phyloP scores from a whole-genome alignment of 2,888 invertebrate genomes.

The Psylliodes chrysocephalus region DNA sequence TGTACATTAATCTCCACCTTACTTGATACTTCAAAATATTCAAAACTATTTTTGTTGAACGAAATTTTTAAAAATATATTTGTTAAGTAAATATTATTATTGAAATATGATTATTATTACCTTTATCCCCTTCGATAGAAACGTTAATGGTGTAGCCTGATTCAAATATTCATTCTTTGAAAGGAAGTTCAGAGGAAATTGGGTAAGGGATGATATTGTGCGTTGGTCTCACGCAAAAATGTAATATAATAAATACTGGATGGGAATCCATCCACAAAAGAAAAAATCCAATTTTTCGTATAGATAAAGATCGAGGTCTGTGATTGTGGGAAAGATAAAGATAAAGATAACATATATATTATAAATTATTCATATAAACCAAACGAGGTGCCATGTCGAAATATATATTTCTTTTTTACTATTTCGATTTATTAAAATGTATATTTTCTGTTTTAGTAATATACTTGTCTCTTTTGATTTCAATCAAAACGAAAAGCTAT shows the following conservation, averaged over 20 bases:
- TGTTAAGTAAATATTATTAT: no score
- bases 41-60: no score
- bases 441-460: no score
- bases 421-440: no score
- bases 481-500: no score
- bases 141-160: neutral
- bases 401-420: no score
- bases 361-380: neutral
- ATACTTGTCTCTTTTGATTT: no score
- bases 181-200: neutral
- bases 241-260: slow-evolving; percentile 13
- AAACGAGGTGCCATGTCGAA: no score
- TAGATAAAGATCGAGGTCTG: neutral
- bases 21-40: no score
- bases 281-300: slow-evolving; percentile 11
- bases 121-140: neutral
- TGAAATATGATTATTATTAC: no score
- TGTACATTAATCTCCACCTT: no score
- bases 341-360: slow-evolving; percentile 5
- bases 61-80: no score
- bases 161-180: slow-evolving; percentile 2
- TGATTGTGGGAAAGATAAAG: neutral
- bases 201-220: slow-evolving; percentile 8
- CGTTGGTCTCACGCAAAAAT: slow-evolving; percentile 8
- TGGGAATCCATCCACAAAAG: slow-evolving; percentile 1